Conservation (phyloP, 2,797 vertebrate species). For the Sebastes diploproa region DNA sequence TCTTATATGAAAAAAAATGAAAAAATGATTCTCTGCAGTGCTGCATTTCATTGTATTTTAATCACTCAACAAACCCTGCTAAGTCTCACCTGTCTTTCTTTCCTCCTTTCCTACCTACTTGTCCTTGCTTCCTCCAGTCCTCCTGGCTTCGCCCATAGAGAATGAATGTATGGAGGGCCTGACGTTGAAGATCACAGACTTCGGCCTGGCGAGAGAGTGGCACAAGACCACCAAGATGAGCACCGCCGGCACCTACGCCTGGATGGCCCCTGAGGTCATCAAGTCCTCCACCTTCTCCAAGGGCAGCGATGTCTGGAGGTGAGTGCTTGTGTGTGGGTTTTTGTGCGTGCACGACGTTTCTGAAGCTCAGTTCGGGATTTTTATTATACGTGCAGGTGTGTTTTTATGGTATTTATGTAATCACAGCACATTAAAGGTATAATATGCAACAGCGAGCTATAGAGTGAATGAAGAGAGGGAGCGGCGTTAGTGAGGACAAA, state of each 20-base stretch:
- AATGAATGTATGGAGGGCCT: slow-evolving; percentile 87
- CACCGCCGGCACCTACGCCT: slow-evolving; percentile 90
- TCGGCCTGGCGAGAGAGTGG: slow-evolving; percentile 91
- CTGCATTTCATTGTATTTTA: not conserved
- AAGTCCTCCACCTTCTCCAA: slow-evolving; percentile 92
- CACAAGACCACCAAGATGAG: slow-evolving; percentile 95
- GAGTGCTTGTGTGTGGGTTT: slow-evolving; percentile 8
- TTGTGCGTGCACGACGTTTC: not conserved
- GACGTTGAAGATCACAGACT: slow-evolving; percentile 92
- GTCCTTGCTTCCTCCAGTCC: slow-evolving; percentile 72
- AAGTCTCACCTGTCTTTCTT: not conserved
- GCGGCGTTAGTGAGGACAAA: too few species aligned
- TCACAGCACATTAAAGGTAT: not conserved
- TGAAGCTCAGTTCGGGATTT: not conserved
- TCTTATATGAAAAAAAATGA: too few species aligned
- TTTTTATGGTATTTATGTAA: not conserved
- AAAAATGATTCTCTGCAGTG: too few species aligned
- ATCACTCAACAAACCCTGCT: not conserved
- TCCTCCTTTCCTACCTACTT: not conserved
- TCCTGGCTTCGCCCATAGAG: slow-evolving; percentile 88
- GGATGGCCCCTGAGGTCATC: slow-evolving; percentile 95
- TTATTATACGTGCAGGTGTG: not conserved
- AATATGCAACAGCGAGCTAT: too few species aligned
- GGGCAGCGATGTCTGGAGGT: slow-evolving; percentile 95
- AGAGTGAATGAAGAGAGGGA: too few species aligned